Evolutionary conservation across 2,113 vertebrate species (phyloP), one percentile per base, ranked within the genome.

Genomic region (Tyrannus savana): DNA sequence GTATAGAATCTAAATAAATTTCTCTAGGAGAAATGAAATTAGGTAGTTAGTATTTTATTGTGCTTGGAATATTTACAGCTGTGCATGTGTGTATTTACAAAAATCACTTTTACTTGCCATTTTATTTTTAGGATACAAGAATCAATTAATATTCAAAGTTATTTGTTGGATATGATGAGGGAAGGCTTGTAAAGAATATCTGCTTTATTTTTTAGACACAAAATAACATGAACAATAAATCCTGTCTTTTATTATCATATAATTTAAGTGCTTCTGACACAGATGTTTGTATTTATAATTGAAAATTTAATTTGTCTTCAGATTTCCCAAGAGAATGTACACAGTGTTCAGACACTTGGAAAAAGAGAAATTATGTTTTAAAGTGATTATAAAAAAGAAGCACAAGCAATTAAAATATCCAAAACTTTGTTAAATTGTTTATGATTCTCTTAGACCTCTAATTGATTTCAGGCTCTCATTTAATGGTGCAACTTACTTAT

Each of bases 271-370:
- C 41, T 93, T 75, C 82, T 93, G 81, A 95, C 84, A 85, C 84
- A 93, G 95, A 96, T 92, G 94, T 96, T 97, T 97, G 59, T 95
- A 95, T 97, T 93, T 96, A 83, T 96, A 97, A 97, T 90, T 97
- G 96, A 97, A 97, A 97, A 96, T 93, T 93, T 94, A 97, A 97
- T 97, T 93, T 96, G 41, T 41, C 60, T 97, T 95, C 87, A 83
- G 50, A 89, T 96, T 93, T 90, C 91, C 93, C 93, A 56, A 50
- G 84, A 92, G 95, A 93, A 72, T 87, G 23, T 69, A 39, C 16
- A 93, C 53, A 89, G 71, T 66, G 46, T 46, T 96, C 50, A 87
- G 60, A 91, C 66, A 81, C 62, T 90, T 90, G 22, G 81, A 86
- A 95, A 87, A 96, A 78, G 17, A 93, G n/a, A 91, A 95, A 92